Percentiles rank a stretch among this genome's conserved stretches.
These are phyloP conservation scores for Eurosta solidaginis DNA, from an alignment of 1,140 invertebrate genomes.

Conservation along the genomic window DNA sequence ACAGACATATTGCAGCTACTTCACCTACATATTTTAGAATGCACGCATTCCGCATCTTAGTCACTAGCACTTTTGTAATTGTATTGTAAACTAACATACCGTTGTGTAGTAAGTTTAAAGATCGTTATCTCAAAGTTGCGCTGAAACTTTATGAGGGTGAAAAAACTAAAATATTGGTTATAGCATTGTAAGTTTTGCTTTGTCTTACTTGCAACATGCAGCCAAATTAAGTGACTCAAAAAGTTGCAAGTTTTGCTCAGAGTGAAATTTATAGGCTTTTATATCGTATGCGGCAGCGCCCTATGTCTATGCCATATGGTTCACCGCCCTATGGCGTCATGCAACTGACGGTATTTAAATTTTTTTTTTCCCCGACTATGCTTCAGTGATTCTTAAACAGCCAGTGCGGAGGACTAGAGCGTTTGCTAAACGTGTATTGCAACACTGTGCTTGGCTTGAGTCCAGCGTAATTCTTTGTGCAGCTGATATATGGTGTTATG, in stretches of 20 bases:
- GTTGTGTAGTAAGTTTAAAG: neutral
- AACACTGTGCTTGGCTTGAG: neutral
- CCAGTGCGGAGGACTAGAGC: too few species aligned
- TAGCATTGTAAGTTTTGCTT: neutral
- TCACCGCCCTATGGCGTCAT: neutral
- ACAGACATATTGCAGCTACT: neutral
- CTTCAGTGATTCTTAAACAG: neutral
- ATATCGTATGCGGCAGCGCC: neutral
- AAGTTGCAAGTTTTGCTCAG: neutral
- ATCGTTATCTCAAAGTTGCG: neutral
- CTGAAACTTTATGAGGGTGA: neutral
- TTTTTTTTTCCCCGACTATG: constrained; percentile 20
- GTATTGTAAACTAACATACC: neutral
- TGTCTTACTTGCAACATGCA: neutral
- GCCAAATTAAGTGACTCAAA: neutral
- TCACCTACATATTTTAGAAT: neutral
- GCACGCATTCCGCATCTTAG: neutral
- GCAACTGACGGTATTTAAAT: neutral
- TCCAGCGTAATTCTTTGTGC: neutral
- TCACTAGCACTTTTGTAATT: neutral
- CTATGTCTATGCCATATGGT: neutral
- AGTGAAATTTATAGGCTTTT: neutral
- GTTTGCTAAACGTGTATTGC: neutral
- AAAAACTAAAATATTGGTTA: neutral
- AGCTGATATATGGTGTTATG: neutral